Conservation (phyloP, 2,888 invertebrate genomes). For the Pandemis corylana region DNA sequence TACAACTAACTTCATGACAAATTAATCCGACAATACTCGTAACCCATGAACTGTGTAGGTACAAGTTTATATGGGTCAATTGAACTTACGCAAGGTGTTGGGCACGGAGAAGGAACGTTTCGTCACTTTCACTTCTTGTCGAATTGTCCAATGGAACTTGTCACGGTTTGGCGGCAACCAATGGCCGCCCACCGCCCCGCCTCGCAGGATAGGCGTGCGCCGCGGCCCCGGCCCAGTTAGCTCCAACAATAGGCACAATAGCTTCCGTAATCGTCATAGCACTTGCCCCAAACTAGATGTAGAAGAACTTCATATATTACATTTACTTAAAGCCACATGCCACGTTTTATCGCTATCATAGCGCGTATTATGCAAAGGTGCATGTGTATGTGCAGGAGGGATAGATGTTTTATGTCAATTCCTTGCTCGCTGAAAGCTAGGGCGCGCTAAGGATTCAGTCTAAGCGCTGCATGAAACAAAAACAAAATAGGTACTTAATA, state of each 20-base stretch:
- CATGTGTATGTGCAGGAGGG: too few species aligned
- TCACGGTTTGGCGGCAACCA: conserved; percentile 81
- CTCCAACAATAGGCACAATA: conserved; percentile 56
- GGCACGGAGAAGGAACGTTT: conserved; percentile 64
- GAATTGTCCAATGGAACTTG: conserved; percentile 81
- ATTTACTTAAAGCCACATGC: not conserved
- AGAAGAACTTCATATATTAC: not conserved
- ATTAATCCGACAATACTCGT: conserved; percentile 43
- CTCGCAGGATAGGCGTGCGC: conserved; percentile 76
- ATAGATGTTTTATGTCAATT: too few species aligned
- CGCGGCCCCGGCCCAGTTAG: conserved; percentile 64
- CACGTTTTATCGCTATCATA: not conserved
- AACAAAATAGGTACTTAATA: too few species aligned
- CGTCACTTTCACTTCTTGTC: conserved; percentile 78
- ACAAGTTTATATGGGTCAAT: conserved; percentile 58
- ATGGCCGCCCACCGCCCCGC: conserved; percentile 78
- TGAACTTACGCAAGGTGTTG: conserved; percentile 70
- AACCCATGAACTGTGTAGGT: not conserved
- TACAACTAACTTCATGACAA: not conserved
- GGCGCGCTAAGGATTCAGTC: too few species aligned
- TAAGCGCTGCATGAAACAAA: too few species aligned
- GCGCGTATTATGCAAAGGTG: not conserved
- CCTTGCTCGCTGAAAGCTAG: too few species aligned
- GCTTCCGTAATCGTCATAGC: conserved; percentile 39
- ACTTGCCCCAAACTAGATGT: conserved; percentile 25